Evolutionary conservation across 2,113 vertebrate genomes (phyloP).

Genomic region (Chinchilla lanigera): DNA sequence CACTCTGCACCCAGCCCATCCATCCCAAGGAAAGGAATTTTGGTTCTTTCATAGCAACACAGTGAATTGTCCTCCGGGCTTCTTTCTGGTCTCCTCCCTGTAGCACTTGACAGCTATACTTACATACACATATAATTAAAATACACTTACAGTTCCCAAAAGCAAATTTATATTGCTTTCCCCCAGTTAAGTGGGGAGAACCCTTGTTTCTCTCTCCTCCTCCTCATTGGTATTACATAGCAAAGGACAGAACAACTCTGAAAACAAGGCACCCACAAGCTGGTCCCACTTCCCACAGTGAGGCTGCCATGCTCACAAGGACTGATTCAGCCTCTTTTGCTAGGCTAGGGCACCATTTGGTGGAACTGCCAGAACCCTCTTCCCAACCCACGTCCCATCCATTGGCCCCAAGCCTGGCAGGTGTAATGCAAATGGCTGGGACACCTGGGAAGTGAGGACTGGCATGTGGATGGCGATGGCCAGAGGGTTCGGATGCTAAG

Average conservation of each 20-base stretch:
- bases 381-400: neutral
- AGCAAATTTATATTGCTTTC: neutral
- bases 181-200: neutral
- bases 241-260: neutral
- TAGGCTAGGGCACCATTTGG: neutral
- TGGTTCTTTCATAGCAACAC: neutral
- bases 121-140: neutral
- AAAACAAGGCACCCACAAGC: neutral
- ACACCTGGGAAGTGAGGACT: neutral
- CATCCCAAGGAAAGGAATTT: neutral
- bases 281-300: neutral
- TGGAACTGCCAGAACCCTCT: too few relatives aligned
- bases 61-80: neutral
- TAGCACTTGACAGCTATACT: neutral
- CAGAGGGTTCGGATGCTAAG: constrained; percentile 43
- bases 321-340: neutral
- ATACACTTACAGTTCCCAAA: neutral
- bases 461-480: constrained; percentile 50
- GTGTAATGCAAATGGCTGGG: constrained; percentile 29
- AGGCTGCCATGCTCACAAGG: neutral
- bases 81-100: neutral
- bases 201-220: neutral
- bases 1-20: neutral
- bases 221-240: neutral
- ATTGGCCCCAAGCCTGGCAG: neutral